Conservation (phyloP, 2,113 vertebrate species). For the Cheirogaleus medius region DNA sequence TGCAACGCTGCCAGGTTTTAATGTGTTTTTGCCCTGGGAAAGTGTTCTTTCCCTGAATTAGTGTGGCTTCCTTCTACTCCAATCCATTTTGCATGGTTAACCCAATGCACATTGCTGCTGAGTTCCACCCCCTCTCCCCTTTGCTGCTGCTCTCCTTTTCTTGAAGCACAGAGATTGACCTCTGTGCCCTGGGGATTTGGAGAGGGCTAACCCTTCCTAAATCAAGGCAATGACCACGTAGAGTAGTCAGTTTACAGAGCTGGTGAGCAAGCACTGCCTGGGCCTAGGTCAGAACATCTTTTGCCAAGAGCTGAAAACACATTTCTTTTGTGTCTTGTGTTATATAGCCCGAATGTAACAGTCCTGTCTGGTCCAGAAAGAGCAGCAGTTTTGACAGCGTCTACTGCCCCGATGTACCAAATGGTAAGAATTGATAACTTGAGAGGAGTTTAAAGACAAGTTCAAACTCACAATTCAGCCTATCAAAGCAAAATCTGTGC, state of each 20-base stretch:
- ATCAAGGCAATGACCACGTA: background rate
- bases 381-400: slow-evolving; percentile 88
- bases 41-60: slow-evolving; percentile 89
- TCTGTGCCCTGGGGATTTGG: slow-evolving; percentile 37
- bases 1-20: slow-evolving; percentile 85
- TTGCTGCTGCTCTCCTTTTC: background rate
- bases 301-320: background rate
- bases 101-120: slow-evolving; percentile 77
- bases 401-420: slow-evolving; percentile 88
- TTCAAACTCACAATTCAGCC: background rate
- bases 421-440: slow-evolving; percentile 86
- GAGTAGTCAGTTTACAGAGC: background rate
- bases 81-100: slow-evolving; percentile 91
- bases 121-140: slow-evolving; percentile 23
- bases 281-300: background rate
- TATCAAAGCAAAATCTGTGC: background rate
- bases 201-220: slow-evolving; percentile 6
- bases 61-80: slow-evolving; percentile 88
- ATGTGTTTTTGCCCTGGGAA: slow-evolving; percentile 89
- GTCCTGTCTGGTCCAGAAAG: slow-evolving; percentile 91
- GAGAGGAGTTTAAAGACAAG: background rate
- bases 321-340: slow-evolving; percentile 69
- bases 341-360: slow-evolving; percentile 92
- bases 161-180: slow-evolving; percentile 56
- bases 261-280: background rate